A percentile compares a stretch with the other conserved stretches of the same genome.
phyloP scores from a whole-genome alignment of 2,113 vertebrate species.

The Thunnus maccoyii region DNA sequence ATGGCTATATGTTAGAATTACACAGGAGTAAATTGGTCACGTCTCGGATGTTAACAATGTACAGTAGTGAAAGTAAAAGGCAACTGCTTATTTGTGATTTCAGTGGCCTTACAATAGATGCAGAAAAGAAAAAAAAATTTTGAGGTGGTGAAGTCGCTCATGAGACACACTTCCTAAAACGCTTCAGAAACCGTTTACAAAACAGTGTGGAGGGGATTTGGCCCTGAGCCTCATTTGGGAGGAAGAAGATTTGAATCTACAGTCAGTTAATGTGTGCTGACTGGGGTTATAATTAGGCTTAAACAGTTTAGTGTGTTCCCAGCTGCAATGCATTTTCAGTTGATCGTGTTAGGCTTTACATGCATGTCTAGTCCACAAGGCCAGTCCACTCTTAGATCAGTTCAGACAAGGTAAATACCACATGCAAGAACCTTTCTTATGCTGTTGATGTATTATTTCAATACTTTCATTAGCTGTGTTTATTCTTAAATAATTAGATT shows the following conservation, averaged over 20 bases:
- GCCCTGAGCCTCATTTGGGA: background rate
- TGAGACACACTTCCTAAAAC: too few species aligned
- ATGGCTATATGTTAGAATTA: background rate
- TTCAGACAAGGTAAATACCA: background rate
- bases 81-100: background rate
- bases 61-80: background rate
- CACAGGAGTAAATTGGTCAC: background rate
- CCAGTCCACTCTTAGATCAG: background rate
- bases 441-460: slow-evolving; percentile 19
- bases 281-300: slow-evolving; percentile 28
- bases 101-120: background rate
- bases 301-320: slow-evolving; percentile 42
- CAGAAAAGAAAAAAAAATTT: background rate
- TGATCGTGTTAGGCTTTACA: slow-evolving; percentile 18
- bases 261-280: slow-evolving; percentile 29
- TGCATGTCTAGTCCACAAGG: background rate
- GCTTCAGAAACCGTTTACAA: background rate
- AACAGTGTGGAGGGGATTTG: background rate
- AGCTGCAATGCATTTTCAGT: slow-evolving; percentile 39
- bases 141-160: too few species aligned
- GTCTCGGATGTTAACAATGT: background rate
- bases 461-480: slow-evolving; percentile 30
- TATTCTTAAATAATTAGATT: slow-evolving; percentile 21
- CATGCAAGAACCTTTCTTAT: slow-evolving; percentile 4
- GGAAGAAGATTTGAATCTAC: background rate